A percentile compares a stretch with the other conserved stretches of the same genome.
Conservation (phyloP, 2,113 vertebrate species). For the Platycercus adscitus region DNA sequence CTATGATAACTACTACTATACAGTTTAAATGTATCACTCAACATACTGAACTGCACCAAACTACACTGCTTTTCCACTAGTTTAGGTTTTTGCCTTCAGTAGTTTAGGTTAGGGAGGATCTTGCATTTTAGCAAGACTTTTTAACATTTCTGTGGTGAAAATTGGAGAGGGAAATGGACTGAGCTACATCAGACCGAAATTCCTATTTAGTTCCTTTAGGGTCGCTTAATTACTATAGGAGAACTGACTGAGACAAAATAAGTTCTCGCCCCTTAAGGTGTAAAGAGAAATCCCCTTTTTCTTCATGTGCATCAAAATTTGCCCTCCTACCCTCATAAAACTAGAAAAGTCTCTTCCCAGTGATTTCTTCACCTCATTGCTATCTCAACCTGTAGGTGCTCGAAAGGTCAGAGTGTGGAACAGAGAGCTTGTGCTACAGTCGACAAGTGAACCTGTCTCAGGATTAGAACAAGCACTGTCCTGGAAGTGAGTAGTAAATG, state of each 20-base stretch:
- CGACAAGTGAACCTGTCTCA: conserved; percentile 89
- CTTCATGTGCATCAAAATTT: not conserved
- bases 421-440: conserved; percentile 90
- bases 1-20: not conserved
- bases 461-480: conserved; percentile 89
- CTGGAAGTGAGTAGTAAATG: conserved; percentile 88
- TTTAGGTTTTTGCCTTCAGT: not conserved
- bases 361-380: not conserved
- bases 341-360: not conserved
- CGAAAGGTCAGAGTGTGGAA: conserved; percentile 88
- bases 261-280: not conserved
- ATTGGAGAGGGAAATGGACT: not conserved
- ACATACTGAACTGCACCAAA: not conserved
- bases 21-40: not conserved
- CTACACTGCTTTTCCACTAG: not conserved
- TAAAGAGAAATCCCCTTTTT: not conserved
- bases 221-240: not conserved
- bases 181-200: not conserved
- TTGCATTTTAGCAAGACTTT: not conserved
- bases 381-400: conserved; percentile 66
- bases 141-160: not conserved
- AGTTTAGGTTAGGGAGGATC: not conserved
- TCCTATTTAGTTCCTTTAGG: not conserved
- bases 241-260: not conserved
- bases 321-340: not conserved